Base-by-base conservation (phyloP, 2,797 vertebrate species). In the Crenuchus spilurus region DNA sequence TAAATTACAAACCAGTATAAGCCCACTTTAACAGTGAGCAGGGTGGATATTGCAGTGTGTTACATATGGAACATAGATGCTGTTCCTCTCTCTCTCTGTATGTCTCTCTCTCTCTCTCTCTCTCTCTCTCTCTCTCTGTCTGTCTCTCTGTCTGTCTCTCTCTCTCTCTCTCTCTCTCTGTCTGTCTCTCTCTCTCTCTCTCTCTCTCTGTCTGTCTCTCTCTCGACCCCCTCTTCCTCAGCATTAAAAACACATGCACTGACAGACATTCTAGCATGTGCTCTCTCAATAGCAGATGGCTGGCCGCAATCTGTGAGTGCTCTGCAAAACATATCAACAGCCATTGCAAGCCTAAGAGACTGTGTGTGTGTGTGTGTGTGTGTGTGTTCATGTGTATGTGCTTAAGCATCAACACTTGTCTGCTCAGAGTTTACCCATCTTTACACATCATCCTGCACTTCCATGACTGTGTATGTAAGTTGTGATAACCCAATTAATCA, bases 241-340 rank as follows among this genome's bases (percentile, higher is more conserved):
- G 71, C 72, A 63, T 65, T 70, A 66, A 73, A 55, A 73, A 79
- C 80, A 76, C 80, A 79, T 76, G 76, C 70, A 66, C 70, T 74
- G 60, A 82, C 80, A 79, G 77, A 79, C 77, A 76, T 55, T 67
- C 65, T 57, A 79, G 70, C 80, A 82, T 82, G 80, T 82, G 80
- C 72, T 82, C 80, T 72, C 44, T 71, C 76, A 74, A 62, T 67
- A 82, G 74, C 80, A 82, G 80, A 82, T 82, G 80, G 77, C 70
- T 74, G 77, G 60, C 77, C 61, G 5, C 80, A 82, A 82, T 82
- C 80, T 82, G 76, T 28, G 61, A 60, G 65, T 41, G 35, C 72
- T 54, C 74, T 79, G 80, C 48, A 71, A 82, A 82, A 76, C 30
- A 79, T 74, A 74, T 82, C 74, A 74, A 76, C 61, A 62, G 70